Evolutionary conservation across 2,888 invertebrate genomes (phyloP).

Genomic region (Omphaloscelis lunosa): DNA sequence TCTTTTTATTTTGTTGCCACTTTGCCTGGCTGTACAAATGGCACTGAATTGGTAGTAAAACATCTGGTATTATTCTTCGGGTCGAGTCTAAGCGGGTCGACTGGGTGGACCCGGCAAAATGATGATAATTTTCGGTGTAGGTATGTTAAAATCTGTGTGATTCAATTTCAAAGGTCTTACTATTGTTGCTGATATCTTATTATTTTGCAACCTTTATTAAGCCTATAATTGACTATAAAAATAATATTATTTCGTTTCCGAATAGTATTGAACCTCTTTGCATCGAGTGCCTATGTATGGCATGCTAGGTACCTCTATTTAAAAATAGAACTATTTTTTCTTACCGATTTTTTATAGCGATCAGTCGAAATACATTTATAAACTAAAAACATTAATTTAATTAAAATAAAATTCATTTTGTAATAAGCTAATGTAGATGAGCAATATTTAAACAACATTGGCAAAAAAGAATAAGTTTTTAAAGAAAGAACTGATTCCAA

Average conservation of each 20-base stretch:
- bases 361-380: background rate
- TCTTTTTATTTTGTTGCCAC: too few species aligned
- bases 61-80: too few species aligned
- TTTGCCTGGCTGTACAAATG: too few species aligned
- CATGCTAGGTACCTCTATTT: background rate
- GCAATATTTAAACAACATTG: background rate
- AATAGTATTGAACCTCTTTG: background rate
- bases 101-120: too few species aligned
- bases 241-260: background rate
- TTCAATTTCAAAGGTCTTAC: too few species aligned
- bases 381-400: background rate
- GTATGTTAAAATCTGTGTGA: background rate
- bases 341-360: too few species aligned
- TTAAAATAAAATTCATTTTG: background rate
- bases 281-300: background rate
- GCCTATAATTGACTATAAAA: too few species aligned
- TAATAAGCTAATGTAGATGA: background rate
- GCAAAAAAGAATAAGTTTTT: constrained; percentile 4
- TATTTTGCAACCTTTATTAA: background rate
- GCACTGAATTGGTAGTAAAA: too few species aligned
- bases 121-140: background rate
- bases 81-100: too few species aligned
- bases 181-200: background rate
- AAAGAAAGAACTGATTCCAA: constrained; percentile 14
- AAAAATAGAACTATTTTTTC: background rate